phyloP scores from a whole-genome alignment of 2,888 invertebrate genomes.

The Cabera pusaria region DNA sequence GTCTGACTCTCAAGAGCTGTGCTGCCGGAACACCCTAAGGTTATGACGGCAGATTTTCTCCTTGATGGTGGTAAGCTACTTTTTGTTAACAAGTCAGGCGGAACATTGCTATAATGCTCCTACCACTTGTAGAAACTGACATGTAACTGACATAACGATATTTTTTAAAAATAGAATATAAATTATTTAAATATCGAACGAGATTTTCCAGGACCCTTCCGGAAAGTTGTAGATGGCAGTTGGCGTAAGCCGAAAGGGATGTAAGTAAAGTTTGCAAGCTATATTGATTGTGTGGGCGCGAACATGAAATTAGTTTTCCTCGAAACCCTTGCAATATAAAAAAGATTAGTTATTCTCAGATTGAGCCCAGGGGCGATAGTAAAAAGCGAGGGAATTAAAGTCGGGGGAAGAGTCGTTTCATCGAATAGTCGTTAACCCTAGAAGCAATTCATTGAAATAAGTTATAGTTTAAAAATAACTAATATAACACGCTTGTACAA shows the following conservation, averaged over 20 bases:
- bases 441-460: slow-evolving; percentile 14
- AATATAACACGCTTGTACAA: too few species aligned
- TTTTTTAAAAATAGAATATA: slow-evolving; percentile 21
- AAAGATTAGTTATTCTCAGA: slow-evolving; percentile 16
- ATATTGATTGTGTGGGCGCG: slow-evolving; percentile 17
- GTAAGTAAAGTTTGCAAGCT: slow-evolving; percentile 14
- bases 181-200: slow-evolving; percentile 12
- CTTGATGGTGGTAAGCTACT: too few species aligned
- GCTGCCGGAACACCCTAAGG: too few species aligned
- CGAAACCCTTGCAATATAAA: slow-evolving; percentile 13
- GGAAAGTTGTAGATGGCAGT: slow-evolving; percentile 14
- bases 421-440: slow-evolving; percentile 15
- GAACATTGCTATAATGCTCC: too few species aligned
- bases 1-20: too few species aligned
- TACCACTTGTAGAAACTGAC: too few species aligned
- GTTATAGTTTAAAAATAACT: too few species aligned
- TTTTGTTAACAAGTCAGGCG: too few species aligned
- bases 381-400: slow-evolving; percentile 15
- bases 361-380: slow-evolving; percentile 7
- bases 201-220: slow-evolving; percentile 15
- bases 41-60: too few species aligned
- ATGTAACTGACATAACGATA: too few species aligned
- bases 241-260: slow-evolving; percentile 15
- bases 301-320: slow-evolving; percentile 17
- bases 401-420: slow-evolving; percentile 13